Conservation (phyloP, 2,797 vertebrate species). For the Microctenopoma stevenorrisi region DNA sequence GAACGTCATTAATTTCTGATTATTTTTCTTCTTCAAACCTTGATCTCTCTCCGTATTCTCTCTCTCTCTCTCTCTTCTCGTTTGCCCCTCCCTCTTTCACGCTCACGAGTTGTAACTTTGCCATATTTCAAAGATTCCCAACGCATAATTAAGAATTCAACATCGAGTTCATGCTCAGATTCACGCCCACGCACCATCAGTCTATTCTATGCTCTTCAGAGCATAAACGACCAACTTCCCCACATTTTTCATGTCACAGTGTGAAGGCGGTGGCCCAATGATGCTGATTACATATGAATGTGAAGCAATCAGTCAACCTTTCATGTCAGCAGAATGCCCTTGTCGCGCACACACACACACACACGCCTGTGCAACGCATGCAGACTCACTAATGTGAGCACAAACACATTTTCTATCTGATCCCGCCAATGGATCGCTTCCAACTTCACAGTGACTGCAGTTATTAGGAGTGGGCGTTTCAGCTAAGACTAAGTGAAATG, state of each 20-base stretch:
- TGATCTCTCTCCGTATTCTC: background rate
- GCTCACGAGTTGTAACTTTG: constrained; percentile 6
- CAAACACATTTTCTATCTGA: constrained; percentile 44
- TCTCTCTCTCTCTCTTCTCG: background rate
- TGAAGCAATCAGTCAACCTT: constrained; percentile 61
- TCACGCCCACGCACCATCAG: constrained; percentile 22
- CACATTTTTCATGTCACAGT: constrained; percentile 48
- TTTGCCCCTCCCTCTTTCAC: too few species aligned
- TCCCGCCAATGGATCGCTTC: constrained; percentile 40
- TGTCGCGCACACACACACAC: background rate
- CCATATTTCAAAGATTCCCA: constrained; percentile 34
- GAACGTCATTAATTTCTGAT: constrained; percentile 15
- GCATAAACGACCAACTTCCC: constrained; percentile 23
- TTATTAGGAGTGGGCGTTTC: constrained; percentile 60
- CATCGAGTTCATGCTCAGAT: constrained; percentile 25
- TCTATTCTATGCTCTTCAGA: constrained; percentile 35
- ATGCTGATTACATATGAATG: constrained; percentile 51
- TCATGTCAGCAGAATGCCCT: constrained; percentile 47
- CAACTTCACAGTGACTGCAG: constrained; percentile 40
- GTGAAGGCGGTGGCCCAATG: constrained; percentile 16
- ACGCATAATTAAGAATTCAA: constrained; percentile 49
- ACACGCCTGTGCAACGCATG: background rate
- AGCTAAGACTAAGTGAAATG: constrained; percentile 59
- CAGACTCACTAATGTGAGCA: constrained; percentile 23
- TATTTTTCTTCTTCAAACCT: constrained; percentile 27